phyloP scores from a whole-genome alignment of 2,797 vertebrate species.

The Falco peregrinus region DNA sequence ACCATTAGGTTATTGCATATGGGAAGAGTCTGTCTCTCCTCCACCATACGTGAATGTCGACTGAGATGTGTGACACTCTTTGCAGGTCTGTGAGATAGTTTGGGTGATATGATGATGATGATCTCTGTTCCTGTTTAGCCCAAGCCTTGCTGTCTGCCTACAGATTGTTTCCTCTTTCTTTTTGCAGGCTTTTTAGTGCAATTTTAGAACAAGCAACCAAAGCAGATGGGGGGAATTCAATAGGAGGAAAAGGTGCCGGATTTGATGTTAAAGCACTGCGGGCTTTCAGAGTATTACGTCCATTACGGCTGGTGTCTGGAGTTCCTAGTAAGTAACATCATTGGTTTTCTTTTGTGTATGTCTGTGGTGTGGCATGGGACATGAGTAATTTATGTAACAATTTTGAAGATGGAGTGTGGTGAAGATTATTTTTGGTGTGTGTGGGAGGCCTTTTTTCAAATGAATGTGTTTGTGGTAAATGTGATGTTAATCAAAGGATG shows the following conservation, averaged over 20 bases:
- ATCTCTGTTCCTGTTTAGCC: constrained; percentile 38
- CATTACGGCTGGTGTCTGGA: constrained; percentile 95
- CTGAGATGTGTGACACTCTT: constrained; percentile 25
- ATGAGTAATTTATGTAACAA: background rate
- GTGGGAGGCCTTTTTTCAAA: background rate
- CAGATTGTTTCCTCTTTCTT: constrained; percentile 55
- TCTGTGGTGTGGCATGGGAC: background rate
- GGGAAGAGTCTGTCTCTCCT: constrained; percentile 49
- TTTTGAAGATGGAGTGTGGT: background rate
- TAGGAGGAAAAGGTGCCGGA: constrained; percentile 96
- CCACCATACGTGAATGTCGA: background rate
- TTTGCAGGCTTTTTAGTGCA: constrained; percentile 95
- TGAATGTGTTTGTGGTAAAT: background rate
- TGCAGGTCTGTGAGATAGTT: background rate
- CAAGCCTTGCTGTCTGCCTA: constrained; percentile 53
- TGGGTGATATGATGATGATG: background rate
- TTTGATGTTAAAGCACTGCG: constrained; percentile 98
- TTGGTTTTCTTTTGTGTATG: background rate
- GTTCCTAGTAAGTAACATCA: constrained; percentile 92
- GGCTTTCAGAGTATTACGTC: constrained; percentile 95
- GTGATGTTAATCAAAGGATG: background rate
- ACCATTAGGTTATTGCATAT: constrained; percentile 11
- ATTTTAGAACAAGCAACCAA: constrained; percentile 99
- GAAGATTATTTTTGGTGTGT: background rate
- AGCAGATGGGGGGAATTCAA: constrained; percentile 91